phyloP scores from a whole-genome alignment of 1,140 invertebrate species.

The Daktulosphaira vitifoliae region DNA sequence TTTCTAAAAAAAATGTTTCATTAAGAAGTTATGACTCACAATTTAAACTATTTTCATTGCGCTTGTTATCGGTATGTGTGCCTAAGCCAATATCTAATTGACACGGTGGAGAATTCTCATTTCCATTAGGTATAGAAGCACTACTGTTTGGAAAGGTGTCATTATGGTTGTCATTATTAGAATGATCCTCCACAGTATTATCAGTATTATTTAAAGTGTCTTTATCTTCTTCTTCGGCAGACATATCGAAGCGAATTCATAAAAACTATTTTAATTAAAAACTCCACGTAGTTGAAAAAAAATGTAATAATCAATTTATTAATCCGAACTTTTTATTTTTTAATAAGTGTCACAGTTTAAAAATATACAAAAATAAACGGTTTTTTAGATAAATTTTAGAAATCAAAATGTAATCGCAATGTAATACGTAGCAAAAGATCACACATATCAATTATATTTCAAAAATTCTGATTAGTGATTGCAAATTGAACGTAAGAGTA shows the following conservation, averaged over 20 bases:
- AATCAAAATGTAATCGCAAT: no score
- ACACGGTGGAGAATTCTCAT: not conserved
- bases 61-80: slow-evolving; percentile 19
- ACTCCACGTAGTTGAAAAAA: not conserved
- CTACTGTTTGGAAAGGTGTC: not conserved
- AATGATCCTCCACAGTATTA: not conserved
- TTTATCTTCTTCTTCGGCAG: slow-evolving; percentile 18
- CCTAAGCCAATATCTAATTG: slow-evolving; percentile 21
- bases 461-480: no score
- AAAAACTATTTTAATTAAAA: not conserved
- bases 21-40: not conserved
- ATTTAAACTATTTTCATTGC: not conserved
- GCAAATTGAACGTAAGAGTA: no score
- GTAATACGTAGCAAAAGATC: no score
- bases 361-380: no score
- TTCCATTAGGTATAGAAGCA: not conserved
- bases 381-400: no score
- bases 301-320: no score
- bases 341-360: no score
- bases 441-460: no score
- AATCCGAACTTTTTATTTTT: no score
- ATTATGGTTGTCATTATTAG: not conserved
- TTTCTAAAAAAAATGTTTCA: no score
- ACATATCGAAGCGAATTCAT: slow-evolving; percentile 3
- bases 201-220: not conserved